These are phyloP conservation scores for Oreochromis grahami DNA, from an alignment of 2,797 vertebrate species.

Conservation along the genomic window DNA sequence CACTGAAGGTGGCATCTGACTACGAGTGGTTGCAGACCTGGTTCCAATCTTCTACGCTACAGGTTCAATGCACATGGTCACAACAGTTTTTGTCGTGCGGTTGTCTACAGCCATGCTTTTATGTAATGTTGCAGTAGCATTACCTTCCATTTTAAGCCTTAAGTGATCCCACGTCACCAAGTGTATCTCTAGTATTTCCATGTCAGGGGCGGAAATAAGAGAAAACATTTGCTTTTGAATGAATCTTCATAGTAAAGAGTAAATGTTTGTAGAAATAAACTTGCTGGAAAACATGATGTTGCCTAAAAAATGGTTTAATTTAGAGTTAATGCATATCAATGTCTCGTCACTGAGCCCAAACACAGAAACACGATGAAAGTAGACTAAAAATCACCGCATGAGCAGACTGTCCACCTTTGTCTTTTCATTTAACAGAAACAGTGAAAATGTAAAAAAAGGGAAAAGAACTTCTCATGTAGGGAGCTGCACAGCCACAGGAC, in stretches of 20 bases:
- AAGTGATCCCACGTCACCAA: neutral
- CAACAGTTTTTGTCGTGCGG: neutral
- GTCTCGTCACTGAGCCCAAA: neutral
- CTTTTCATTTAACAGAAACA: neutral
- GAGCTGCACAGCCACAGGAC: neutral
- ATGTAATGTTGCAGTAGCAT: neutral
- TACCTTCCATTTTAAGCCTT: neutral
- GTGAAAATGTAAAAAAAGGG: neutral
- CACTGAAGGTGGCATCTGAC: neutral
- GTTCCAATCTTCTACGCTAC: no score
- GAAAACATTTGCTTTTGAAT: neutral
- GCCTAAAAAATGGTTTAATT: neutral
- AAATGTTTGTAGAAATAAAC: neutral
- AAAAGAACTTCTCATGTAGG: neutral
- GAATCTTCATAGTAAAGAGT: neutral
- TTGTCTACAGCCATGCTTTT: neutral
- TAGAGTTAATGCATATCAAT: neutral
- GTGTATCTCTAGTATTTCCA: neutral
- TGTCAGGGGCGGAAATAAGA: neutral
- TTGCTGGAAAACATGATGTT: neutral
- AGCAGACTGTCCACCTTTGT: neutral
- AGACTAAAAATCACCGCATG: neutral
- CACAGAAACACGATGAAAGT: neutral
- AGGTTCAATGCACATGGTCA: neutral
- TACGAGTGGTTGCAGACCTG: fast-evolving